These are phyloP conservation scores for Atta colombica DNA, from an alignment of 1,140 invertebrate species.

Conservation along the genomic window DNA sequence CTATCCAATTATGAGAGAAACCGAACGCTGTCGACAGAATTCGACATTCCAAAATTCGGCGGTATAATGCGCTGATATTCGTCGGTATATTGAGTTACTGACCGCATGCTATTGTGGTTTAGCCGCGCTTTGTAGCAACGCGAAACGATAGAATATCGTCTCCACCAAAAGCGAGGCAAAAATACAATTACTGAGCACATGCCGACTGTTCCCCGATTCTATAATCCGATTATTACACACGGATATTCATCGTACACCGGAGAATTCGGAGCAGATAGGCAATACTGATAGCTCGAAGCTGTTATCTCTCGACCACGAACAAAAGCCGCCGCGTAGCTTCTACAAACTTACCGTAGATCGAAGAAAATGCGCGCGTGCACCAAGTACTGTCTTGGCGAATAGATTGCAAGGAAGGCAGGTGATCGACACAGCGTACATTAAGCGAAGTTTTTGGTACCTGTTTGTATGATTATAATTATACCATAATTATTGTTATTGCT, in stretches of 20 bases:
- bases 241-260: slow-evolving; percentile 31
- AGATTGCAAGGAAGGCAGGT: background rate
- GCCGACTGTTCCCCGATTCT: slow-evolving; percentile 53
- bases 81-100: slow-evolving; percentile 58
- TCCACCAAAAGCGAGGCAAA: slow-evolving; percentile 38
- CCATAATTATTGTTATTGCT: no score
- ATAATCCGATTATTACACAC: slow-evolving; percentile 63
- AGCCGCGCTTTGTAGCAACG: slow-evolving; percentile 49
- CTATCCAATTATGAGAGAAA: slow-evolving; percentile 37
- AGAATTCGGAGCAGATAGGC: slow-evolving; percentile 48
- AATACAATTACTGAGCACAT: slow-evolving; percentile 57
- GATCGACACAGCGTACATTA: background rate
- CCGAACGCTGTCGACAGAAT: slow-evolving; percentile 32
- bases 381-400: background rate
- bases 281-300: slow-evolving; percentile 26
- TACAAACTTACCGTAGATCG: slow-evolving; percentile 3
- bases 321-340: slow-evolving; percentile 17
- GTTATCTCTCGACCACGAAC: slow-evolving; percentile 22
- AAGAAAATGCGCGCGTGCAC: background rate
- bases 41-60: slow-evolving; percentile 55
- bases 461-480: no score
- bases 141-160: slow-evolving; percentile 33
- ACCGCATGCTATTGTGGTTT: slow-evolving; percentile 46
- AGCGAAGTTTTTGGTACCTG: no score
- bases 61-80: slow-evolving; percentile 55